Evolutionary conservation across 2,113 vertebrate genomes (phyloP).

Genomic region (Erythrocercus mccallii): DNA sequence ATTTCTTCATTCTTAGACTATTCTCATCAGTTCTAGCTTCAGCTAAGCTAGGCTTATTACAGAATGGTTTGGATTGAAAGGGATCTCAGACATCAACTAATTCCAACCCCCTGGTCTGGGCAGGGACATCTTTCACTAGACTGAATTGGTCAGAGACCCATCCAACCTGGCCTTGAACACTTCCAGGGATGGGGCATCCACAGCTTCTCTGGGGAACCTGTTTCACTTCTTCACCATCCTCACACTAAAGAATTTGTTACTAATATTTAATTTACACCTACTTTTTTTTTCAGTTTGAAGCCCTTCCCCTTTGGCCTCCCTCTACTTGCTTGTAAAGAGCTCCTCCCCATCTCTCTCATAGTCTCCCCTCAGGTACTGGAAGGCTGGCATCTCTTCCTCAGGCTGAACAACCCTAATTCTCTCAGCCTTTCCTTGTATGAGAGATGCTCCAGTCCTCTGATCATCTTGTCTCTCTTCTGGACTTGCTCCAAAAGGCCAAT

Average conservation of each 20-base stretch:
- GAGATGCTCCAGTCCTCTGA: too few relatives aligned
- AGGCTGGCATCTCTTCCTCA: too few relatives aligned
- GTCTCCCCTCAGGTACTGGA: too few relatives aligned
- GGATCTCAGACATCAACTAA: neutral
- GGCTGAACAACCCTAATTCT: too few relatives aligned
- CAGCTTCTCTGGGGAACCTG: neutral
- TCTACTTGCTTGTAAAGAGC: neutral
- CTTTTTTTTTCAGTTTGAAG: neutral
- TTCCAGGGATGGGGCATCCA: neutral
- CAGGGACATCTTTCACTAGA: neutral
- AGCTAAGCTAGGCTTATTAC: neutral
- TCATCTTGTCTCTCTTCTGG: too few relatives aligned
- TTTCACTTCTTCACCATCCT: neutral
- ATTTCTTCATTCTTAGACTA: neutral
- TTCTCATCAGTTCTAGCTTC: neutral
- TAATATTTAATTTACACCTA: neutral
- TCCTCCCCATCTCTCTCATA: neutral
- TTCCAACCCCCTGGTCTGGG: fast-evolving
- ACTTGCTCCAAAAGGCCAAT: too few relatives aligned
- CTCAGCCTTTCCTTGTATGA: too few relatives aligned
- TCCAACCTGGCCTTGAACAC: neutral
- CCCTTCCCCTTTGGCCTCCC: neutral
- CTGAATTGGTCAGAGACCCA: neutral
- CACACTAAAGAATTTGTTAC: neutral
- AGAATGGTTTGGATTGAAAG: neutral